Percentiles rank a stretch among this genome's conserved stretches.
Conservation (phyloP, 35 echinoderm and acorn worm species). For the Heliocidaris tuberculata region DNA sequence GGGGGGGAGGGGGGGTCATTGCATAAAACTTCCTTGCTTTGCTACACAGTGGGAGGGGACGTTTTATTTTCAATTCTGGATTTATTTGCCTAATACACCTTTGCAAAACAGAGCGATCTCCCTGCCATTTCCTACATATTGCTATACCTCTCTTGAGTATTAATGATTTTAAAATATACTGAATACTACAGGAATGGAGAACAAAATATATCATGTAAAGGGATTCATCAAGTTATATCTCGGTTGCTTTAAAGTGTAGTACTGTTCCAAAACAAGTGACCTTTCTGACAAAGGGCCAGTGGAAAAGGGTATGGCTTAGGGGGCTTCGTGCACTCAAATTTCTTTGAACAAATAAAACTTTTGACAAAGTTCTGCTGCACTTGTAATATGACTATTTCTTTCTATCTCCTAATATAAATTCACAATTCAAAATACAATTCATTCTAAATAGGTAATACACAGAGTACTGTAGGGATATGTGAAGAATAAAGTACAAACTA, state of each 20-base stretch:
- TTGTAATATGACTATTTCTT: no score
- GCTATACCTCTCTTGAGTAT: no score
- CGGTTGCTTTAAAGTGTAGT: not conserved
- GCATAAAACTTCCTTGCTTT: no score
- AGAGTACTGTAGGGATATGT: not conserved
- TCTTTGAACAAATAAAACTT: not conserved
- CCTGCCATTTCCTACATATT: no score
- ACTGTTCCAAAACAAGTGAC: not conserved
- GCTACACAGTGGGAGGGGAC: no score
- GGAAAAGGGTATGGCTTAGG: not conserved
- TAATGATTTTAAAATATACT: no score
- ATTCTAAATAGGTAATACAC: not conserved
- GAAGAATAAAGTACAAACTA: not conserved
- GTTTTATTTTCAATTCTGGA: no score
- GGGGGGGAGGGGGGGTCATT: no score
- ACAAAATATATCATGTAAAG: not conserved
- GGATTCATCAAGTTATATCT: not conserved
- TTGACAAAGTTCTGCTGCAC: no score
- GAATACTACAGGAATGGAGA: not conserved
- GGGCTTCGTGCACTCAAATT: not conserved
- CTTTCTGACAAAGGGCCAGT: not conserved
- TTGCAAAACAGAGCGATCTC: no score
- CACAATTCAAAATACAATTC: not conserved
- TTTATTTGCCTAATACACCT: no score
- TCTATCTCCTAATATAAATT: no score